Percentiles rank a stretch among this genome's conserved stretches.
Evolutionary conservation across 2,888 invertebrate species (phyloP).

Genomic region (Augiades crinisus): DNA sequence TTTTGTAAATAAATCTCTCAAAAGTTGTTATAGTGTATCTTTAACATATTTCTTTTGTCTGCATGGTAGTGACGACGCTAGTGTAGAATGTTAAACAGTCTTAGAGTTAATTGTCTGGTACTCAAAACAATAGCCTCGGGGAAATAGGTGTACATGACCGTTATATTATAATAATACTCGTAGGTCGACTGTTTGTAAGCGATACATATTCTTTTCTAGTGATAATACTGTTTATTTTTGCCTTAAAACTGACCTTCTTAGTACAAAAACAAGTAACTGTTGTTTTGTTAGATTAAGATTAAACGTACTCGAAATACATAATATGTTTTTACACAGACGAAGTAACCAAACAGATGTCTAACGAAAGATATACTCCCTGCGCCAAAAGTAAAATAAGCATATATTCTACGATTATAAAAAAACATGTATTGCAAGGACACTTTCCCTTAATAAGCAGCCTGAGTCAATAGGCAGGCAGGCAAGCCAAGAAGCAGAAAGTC

Average conservation of each 20-base stretch:
- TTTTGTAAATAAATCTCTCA: conserved; percentile 21
- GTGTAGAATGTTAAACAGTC: conserved; percentile 17
- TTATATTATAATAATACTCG: conserved; percentile 3
- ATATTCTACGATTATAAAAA: too few species aligned
- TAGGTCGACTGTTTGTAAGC: conserved; percentile 4
- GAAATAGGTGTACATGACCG: conserved; percentile 4
- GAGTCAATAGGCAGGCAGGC: too few species aligned
- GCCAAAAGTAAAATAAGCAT: too few species aligned
- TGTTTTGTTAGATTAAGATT: conserved; percentile 16
- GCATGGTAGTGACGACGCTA: conserved; percentile 14
- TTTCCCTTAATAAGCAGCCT: too few species aligned
- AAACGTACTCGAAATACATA: conserved; percentile 1
- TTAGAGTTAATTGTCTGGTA: conserved; percentile 15
- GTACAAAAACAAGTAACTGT: conserved; percentile 10
- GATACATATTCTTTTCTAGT: conserved; percentile 14
- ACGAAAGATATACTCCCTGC: too few species aligned
- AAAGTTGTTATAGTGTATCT: conserved; percentile 13
- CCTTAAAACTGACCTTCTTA: conserved; percentile 17
- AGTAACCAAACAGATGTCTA: too few species aligned
- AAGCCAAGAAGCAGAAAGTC: too few species aligned
- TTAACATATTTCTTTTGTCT: conserved; percentile 17
- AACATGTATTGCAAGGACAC: too few species aligned
- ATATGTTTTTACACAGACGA: background rate
- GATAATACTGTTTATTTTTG: conserved; percentile 2
- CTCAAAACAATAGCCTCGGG: conserved; percentile 21